A percentile compares a stretch with the other conserved stretches of the same genome.
These are phyloP conservation scores for Crotalus helleri DNA, from an alignment of 2,113 vertebrate species.

Conservation along the genomic window DNA sequence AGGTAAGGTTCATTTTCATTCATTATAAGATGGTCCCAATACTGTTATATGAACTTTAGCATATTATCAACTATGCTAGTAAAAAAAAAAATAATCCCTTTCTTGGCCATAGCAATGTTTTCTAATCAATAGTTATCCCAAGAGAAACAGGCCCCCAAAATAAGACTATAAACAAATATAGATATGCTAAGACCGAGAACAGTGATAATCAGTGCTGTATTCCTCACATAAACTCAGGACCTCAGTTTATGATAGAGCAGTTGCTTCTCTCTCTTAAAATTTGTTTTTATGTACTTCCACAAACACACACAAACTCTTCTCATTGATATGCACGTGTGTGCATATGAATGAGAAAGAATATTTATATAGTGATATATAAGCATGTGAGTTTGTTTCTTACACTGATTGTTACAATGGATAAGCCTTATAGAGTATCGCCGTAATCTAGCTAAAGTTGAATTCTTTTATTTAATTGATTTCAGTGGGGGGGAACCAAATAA, in stretches of 20 bases:
- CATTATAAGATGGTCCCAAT: constrained; percentile 5
- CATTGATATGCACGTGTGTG: not conserved
- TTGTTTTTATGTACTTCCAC: constrained; percentile 76
- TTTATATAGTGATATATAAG: constrained; percentile 77
- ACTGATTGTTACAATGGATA: constrained; percentile 65
- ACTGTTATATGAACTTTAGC: constrained; percentile 7
- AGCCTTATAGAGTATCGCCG: constrained; percentile 62
- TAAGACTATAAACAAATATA: constrained; percentile 47
- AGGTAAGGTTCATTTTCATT: constrained; percentile 14
- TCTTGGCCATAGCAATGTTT: constrained; percentile 37
- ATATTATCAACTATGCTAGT: constrained; percentile 16
- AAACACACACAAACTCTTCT: constrained; percentile 35
- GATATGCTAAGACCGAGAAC: not conserved
- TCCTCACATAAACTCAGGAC: constrained; percentile 56
- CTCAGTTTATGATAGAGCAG: constrained; percentile 57
- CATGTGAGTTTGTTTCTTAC: constrained; percentile 78
- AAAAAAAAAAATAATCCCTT: constrained; percentile 21
- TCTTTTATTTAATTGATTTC: not conserved
- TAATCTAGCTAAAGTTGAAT: not conserved
- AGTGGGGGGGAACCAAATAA: not conserved
- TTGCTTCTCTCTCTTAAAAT: constrained; percentile 73
- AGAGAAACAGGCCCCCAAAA: constrained; percentile 40
- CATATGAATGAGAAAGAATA: not conserved
- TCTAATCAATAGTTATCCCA: not conserved
- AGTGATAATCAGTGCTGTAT: constrained; percentile 33